Evolutionary conservation across 2,113 vertebrate genomes (phyloP).

Genomic region (Chinchilla lanigera): DNA sequence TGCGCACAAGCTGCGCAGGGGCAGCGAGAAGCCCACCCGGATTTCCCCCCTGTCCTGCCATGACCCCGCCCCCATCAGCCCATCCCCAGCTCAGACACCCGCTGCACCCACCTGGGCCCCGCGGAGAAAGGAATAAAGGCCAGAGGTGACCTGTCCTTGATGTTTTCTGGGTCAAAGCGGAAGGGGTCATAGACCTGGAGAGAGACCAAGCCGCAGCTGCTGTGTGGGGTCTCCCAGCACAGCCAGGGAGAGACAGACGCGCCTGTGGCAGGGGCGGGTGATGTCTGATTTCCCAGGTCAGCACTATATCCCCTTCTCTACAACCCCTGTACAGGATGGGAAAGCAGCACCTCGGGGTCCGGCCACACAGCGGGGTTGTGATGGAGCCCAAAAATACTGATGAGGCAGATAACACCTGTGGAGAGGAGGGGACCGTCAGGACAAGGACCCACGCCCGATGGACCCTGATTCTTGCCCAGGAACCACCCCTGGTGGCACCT

Average conservation of each 20-base stretch:
- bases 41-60: not conserved
- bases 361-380: conserved; percentile 93
- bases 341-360: conserved; percentile 88
- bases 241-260: not conserved
- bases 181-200: conserved; percentile 90
- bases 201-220: not conserved
- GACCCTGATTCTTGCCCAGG: not conserved
- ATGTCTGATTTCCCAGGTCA: not conserved
- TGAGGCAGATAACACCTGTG: conserved; percentile 88
- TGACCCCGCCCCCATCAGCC: too few species aligned
- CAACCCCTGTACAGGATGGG: not conserved
- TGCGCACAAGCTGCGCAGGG: not conserved
- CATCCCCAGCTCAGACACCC: rapidly evolving
- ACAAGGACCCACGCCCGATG: not conserved
- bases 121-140: conserved; percentile 60
- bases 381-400: conserved; percentile 93
- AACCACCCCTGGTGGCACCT: conserved; percentile 80
- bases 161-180: conserved; percentile 88
- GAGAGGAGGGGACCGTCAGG: not conserved
- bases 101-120: conserved; percentile 89
- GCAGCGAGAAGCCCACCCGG: not conserved
- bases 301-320: too few species aligned
- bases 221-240: not conserved
- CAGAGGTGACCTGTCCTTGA: conserved; percentile 73
- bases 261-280: not conserved